Evolutionary conservation across 1,140 invertebrate genomes (phyloP), one percentile per base, ranked within the genome.

Genomic region (Streblospio benedicti): DNA sequence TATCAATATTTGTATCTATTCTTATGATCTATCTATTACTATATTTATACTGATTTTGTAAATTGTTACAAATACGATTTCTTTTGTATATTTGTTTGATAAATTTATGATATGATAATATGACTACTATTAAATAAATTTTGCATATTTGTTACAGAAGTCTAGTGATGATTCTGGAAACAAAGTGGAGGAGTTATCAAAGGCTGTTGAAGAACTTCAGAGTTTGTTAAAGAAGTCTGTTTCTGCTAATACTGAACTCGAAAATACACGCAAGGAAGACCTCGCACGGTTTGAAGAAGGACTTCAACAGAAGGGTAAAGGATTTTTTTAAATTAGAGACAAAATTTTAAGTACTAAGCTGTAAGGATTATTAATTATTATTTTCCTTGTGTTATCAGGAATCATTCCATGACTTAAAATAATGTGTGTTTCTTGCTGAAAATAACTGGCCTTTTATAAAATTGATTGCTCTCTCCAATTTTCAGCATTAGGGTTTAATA

Each of bases 171-270:
- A 91, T 66, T 83, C 84, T 5, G 83, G 86, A 61, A 76, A 82
- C n/a, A 88, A 91, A 77, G 83, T 85, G 16, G 82, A 85, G 55
- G 88, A 91, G 76, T 77, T 93, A 31, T 83, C 84, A 35, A 83
- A 84, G 61, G 89, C 86, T 4, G 85, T 93, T 25, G 79, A 83
- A 38, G 89, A 93, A 72, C 74, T 93, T 41, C 89, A 91, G 70
- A 83, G 84, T 49, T 72, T 93, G 54, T 73, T 93, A 1, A 83
- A 85, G 72, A 83, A 88, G 67, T 85, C 88, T 0, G 35, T 9
- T 38, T 38, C n/a, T 38, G 35, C n/a, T n/a, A 38, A 9, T 38
- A 38, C 35, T 38, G n/a, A n/a, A n/a, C n/a, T n/a, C n/a, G n/a
- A n/a, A n/a, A n/a, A n/a, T n/a, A n/a, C n/a, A n/a, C n/a, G n/a